Percentiles rank a stretch among this genome's conserved stretches.
These are phyloP conservation scores for Hyposoter didymator DNA, from an alignment of 2,888 invertebrate genomes.

Conservation along the genomic window DNA sequence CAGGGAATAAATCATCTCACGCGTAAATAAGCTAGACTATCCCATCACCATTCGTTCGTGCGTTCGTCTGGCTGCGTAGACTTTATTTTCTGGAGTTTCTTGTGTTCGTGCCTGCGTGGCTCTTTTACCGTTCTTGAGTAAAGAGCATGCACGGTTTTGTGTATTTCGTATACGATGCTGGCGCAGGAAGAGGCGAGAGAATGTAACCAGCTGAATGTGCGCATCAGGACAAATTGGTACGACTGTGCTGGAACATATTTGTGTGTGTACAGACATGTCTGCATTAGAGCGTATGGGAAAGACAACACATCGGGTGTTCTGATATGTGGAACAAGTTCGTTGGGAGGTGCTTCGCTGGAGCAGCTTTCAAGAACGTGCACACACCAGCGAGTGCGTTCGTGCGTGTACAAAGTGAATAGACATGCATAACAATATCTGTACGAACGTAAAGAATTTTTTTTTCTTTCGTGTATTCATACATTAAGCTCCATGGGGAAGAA, in stretches of 20 bases:
- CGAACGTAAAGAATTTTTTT: neutral
- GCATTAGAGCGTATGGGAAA: neutral
- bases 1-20: constrained; percentile 23
- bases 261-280: neutral
- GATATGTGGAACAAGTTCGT: constrained; percentile 57
- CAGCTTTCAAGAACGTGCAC: constrained; percentile 50
- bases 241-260: constrained; percentile 25
- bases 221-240: constrained; percentile 54
- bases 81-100: neutral
- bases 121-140: constrained; percentile 28
- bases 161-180: constrained; percentile 24
- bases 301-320: constrained; percentile 45
- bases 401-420: constrained; percentile 36
- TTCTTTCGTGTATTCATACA: neutral
- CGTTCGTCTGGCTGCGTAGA: neutral
- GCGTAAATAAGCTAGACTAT: constrained; percentile 43
- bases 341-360: constrained; percentile 28
- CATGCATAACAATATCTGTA: constrained; percentile 1
- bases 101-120: constrained; percentile 11
- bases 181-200: constrained; percentile 49
- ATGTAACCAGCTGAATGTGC: constrained; percentile 47
- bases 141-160: constrained; percentile 27
- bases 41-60: constrained; percentile 43
- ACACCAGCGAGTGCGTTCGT: constrained; percentile 51
- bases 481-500: neutral